Evolutionary conservation across 2,113 vertebrate genomes (phyloP).

Genomic region (Accipiter cooperii): DNA sequence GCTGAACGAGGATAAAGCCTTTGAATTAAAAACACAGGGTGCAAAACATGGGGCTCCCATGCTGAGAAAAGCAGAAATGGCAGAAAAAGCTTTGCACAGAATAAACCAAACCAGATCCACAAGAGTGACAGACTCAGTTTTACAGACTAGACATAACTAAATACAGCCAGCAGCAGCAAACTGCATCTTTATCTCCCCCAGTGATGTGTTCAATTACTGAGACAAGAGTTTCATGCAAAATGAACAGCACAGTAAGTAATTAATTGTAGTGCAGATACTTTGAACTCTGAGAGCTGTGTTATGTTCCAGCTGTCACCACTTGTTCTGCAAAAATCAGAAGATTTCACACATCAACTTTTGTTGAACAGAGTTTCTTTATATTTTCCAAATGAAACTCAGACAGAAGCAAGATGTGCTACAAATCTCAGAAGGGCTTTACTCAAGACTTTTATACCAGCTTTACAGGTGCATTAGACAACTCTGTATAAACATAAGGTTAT

Average conservation of each 20-base stretch:
- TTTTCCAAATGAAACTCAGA: neutral
- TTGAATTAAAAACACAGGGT: neutral
- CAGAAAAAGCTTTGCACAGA: neutral
- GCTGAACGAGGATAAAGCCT: neutral
- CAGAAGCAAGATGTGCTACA: neutral
- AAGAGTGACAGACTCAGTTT: neutral
- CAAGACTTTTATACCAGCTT: neutral
- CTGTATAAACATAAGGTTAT: neutral
- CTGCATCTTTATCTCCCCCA: neutral
- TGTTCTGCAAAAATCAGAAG: neutral
- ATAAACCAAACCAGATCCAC: neutral
- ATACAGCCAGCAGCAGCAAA: neutral
- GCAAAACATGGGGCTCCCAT: neutral
- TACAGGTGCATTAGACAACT: neutral
- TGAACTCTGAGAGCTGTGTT: neutral
- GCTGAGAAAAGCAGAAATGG: neutral
- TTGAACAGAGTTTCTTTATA: neutral
- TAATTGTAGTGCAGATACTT: constrained; percentile 28
- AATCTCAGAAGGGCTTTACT: neutral
- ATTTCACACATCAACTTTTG: neutral
- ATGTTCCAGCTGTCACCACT: neutral
- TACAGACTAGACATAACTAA: neutral
- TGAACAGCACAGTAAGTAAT: constrained; percentile 27
- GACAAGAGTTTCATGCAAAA: neutral
- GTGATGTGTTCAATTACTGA: constrained; percentile 24